Base-by-base conservation (phyloP, 2,113 vertebrate species). In the Menura novaehollandiae region DNA sequence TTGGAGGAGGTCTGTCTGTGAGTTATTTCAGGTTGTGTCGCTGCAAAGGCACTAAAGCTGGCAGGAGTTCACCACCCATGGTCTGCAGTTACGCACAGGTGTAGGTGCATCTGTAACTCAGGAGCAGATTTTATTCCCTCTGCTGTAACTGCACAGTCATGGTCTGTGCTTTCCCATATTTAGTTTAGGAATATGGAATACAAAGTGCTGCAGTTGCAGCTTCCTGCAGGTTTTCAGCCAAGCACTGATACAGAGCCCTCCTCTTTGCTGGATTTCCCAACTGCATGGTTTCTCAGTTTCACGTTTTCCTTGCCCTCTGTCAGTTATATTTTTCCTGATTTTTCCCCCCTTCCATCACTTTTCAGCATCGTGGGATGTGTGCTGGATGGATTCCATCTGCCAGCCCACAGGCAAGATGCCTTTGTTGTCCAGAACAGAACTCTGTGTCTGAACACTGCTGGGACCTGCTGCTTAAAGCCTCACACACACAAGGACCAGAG, bases 351-450 rank as follows among this genome's bases (percentile, higher is more conserved):
- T 14, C 32, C 67, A 41, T 63, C 76, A 9, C 59, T 95, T 80
- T 30, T 27, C 80, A 60, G 68, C 47, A 5, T 8, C 59, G 58
- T 75, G 60, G 44, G 89, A 47, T 24, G 8, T 13, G 58, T 67
- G 43, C 56, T 93, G 92, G 92, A 68, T 92, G 68, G 21, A 16
- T 73, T 74, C 93, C 79, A 81, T 47, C 64, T 91, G 44, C 63
- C 79, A 58, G 68, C 94, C 78, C 88, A 80, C n/a, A 0, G 12
- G 15, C 64, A 84, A 81, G 91, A 89, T 93, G 94, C 64, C 39
- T 89, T 63, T 97, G 63, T 81, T 94, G 89, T 59, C 72, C 87
- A 55, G 83, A 71, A 41, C 68, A 93, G 88, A 74, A 47, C 39
- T 17, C 2, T 51, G 12, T 68, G 63, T 86, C 91, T 84, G 83